Base-by-base conservation (phyloP, 1,140 invertebrate species). In the Neotoxoptera formosana region DNA sequence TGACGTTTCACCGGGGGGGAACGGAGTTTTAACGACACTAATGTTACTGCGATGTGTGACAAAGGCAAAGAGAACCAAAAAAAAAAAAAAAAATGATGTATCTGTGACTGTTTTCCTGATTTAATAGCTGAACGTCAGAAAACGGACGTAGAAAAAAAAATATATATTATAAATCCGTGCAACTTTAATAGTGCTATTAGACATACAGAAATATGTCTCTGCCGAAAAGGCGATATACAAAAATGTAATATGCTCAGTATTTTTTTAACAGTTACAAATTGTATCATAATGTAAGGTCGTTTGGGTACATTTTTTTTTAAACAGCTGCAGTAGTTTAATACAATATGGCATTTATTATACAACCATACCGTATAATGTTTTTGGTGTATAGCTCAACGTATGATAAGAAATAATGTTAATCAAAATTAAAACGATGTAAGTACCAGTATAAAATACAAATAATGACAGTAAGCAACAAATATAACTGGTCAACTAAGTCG, bases 1-100 rank as follows among this genome's bases (percentile, higher is more conserved):
- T 89, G 87, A 53, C 87, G n/a, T 86, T 86, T 53, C 47, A 88
- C 30, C 20, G 48, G n/a, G 48, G 86, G 48, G 47, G 47, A 21
- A 53, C 21, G 21, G n/a, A 53, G n/a, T 89, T 89, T 89, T 53
- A 89, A 89, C 87, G 48, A 89, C 87, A 36, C 87, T 34, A 53
- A 53, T 48, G 48, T 36, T 34, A 36, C 30, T 89, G 87, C n/a
- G 34, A 53, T 53, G 47, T 89, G 87, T 89, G 47, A 89, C 48
- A 34, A 47, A 89, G 30, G 84, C 84, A 47, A 47, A 87, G 17
- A 47, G 48, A n/a, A 47, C 20, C 17, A 34, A 53, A 34, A 89
- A 48, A 48, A 34, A 34, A 34, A 34, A 53, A 89, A 41, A 41
- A 53, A 89, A 48, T 30, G 14, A 88, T n/a, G 45, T 89, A 53